Base-by-base conservation (phyloP, 2,113 vertebrate species). In the Equus przewalskii region DNA sequence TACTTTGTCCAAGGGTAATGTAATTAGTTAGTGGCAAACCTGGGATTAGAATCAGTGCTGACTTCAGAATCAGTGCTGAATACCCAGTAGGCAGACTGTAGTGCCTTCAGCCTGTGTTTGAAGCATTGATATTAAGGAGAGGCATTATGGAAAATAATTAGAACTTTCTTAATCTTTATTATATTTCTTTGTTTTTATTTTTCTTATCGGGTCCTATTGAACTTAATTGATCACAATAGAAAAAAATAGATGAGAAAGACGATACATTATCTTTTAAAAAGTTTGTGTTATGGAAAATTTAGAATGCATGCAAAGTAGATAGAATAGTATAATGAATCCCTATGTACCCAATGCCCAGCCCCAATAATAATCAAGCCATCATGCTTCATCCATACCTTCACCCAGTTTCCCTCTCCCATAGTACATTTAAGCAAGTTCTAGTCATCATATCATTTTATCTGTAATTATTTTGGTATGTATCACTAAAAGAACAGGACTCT, bases 121-220 rank as follows among this genome's bases (percentile, higher is more conserved):
- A 91, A 84, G 10, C 14, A 92, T 89, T 97, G 70, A 89, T 89
- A 22, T 62, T 89, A 65, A 67, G 54, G 44, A 44, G 21, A 14
- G 5, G 9, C 4, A 60, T 64, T 78, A 67, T 92, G 6, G 30
- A 72, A 76, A 76, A 85, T 72, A 93, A 96, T 36, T 5, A 89
- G 12, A 64, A 70, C 18, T 65, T 56, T 76, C n/a, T 30, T 51
- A 89, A 65, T 81, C 10, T 90, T 94, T 97, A 87, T 95, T 93
- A 64, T 65, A 49, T 84, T 72, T 62, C 2, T 95, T 90, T 78
- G 54, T 94, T 92, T 89, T 78, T 9, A 90, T 76, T 94, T 85
- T 82, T 44, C 10, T 92, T 28, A 49, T 64, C 49, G 86, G 22
- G 76, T 51, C 4, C 1, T 60, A 46, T 36, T 86, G 44, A 85